phyloP scores from a whole-genome alignment of 2,888 invertebrate genomes.

The Lepidonotus clava region DNA sequence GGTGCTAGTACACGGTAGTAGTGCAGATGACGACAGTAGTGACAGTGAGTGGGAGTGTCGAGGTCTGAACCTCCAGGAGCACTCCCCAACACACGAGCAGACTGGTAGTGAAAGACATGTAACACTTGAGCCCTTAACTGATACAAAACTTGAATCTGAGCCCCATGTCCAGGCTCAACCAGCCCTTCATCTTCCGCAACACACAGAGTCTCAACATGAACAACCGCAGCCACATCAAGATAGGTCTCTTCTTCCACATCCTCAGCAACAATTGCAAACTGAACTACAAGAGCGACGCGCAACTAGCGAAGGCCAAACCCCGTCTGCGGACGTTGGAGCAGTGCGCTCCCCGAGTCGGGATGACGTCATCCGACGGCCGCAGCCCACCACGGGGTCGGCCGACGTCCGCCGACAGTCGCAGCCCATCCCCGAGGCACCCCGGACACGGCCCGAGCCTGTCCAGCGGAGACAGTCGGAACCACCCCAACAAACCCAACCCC shows the following conservation, averaged over 20 bases:
- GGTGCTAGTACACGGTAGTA: slow-evolving; percentile 52
- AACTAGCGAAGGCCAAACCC: neutral
- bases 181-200: slow-evolving; percentile 15
- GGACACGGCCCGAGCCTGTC: neutral
- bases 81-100: neutral
- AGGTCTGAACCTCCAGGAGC: neutral
- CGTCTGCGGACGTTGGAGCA: neutral
- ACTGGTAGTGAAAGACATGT: neutral
- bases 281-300: neutral
- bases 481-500: neutral
- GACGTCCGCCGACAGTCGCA: slow-evolving; percentile 18
- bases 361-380: neutral
- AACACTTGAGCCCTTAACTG: slow-evolving; percentile 28
- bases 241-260: neutral
- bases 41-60: slow-evolving; percentile 49
- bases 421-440: neutral
- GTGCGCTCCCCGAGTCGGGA: neutral
- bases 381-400: neutral
- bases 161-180: neutral
- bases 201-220: slow-evolving; percentile 15
- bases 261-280: slow-evolving; percentile 14
- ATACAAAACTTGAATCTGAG: slow-evolving; percentile 44
- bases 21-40: slow-evolving; percentile 47
- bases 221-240: neutral
- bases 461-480: slow-evolving; percentile 32